These are phyloP conservation scores for Acleris holmiana DNA, from an alignment of 2,888 invertebrate genomes.

Conservation along the genomic window DNA sequence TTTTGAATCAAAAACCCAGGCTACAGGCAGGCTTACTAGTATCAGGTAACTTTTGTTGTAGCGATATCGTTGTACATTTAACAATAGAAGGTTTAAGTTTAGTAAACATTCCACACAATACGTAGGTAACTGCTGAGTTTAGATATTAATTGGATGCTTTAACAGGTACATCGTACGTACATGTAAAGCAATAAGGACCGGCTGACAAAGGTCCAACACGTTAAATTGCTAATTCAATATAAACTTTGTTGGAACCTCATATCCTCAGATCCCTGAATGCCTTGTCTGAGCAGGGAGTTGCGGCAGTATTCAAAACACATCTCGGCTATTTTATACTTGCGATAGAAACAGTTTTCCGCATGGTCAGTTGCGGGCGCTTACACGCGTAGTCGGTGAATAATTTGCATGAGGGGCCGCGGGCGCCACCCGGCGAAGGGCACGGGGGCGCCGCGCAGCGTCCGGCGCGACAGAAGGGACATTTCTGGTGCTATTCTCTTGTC, in stretches of 20 bases:
- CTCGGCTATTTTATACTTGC: constrained; percentile 38
- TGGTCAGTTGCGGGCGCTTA: constrained; percentile 65
- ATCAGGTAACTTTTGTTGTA: background rate
- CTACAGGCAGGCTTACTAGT: background rate
- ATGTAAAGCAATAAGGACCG: no score
- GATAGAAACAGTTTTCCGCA: constrained; percentile 51
- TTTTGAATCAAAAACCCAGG: constrained; percentile 6
- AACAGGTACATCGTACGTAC: no score
- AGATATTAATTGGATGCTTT: no score
- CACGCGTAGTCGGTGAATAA: constrained; percentile 71
- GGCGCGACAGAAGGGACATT: constrained; percentile 33
- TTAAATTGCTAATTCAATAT: constrained; percentile 15
- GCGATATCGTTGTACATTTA: no score
- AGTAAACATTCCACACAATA: background rate
- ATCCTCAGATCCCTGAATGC: constrained; percentile 18
- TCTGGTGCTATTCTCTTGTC: background rate
- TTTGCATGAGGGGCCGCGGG: constrained; percentile 59
- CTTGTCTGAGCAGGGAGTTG: constrained; percentile 20
- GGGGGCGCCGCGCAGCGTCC: constrained; percentile 41
- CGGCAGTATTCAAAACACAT: constrained; percentile 22
- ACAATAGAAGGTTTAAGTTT: no score
- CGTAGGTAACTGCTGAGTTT: background rate
- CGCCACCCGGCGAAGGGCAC: constrained; percentile 33
- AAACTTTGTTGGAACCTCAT: constrained; percentile 11
- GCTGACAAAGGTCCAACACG: constrained; percentile 18